Evolutionary conservation across 2,888 invertebrate species (phyloP), one percentile per base, ranked within the genome.

Genomic region (Chymomyza fuscimana): DNA sequence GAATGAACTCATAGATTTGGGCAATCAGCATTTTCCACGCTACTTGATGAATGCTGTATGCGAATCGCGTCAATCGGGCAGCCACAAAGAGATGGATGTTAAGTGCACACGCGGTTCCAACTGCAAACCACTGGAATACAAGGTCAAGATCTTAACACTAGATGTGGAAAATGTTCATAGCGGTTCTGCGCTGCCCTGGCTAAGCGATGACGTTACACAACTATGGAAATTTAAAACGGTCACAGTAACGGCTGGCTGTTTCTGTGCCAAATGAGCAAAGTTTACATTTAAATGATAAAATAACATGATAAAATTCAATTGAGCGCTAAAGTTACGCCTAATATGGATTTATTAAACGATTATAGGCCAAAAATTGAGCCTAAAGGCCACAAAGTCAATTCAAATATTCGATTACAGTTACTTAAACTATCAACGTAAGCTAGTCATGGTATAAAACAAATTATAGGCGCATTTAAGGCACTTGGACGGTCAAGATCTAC

Each of bases 181-280:
- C 22, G 89, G 89, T 72, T 78, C 82, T 0, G 72, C 81, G 3
- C 56, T 81, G 59, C 72, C 74, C 4, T 83, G 86, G 77, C 61
- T 90, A n/a, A 87, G 88, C 12, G 87, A 88, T 69, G 77, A 82
- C 22, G 67, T 89, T 29, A 72, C 89, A 10, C 80, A 80, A 59
- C 65, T 82, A 46, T 91, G 91, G 92, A 88, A 90, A 76, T 92
- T 92, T 63, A 87, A 88, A 73, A 91, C 90, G 0, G 87, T 92
- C 15, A 90, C 89, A 9, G 89, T 92, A 16, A 89, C 90, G 1
- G 91, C 91, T n/a, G 92, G 92, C 51, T 92, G 92, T 72, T 91
- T 91, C 74, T 92, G 92, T 72, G 82, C 81, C 58, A 84, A 82
- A 25, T 80, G 67, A 79, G 19, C 10, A 56, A 56, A 15, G 5